Evolutionary conservation across 2,888 invertebrate genomes (phyloP).

Genomic region (Ectemnius continuus): DNA sequence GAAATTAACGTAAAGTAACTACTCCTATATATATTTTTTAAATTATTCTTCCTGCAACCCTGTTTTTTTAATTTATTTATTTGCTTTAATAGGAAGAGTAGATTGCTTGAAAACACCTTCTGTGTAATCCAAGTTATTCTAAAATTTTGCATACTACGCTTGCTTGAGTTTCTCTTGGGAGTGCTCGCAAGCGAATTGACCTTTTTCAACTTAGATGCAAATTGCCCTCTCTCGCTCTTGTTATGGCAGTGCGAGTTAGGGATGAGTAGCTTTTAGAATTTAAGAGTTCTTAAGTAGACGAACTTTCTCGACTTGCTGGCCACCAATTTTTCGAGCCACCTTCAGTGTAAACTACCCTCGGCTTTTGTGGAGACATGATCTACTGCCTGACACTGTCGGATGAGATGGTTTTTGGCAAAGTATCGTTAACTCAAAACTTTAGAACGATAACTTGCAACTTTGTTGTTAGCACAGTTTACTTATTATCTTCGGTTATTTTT

Average conservation of each 20-base stretch:
- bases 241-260: background rate
- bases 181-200: background rate
- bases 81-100: too few relatives aligned
- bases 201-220: slow-evolving; percentile 17
- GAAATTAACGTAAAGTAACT: too few relatives aligned
- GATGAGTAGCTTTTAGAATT: background rate
- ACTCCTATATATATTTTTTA: too few relatives aligned
- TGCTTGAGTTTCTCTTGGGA: slow-evolving; percentile 29
- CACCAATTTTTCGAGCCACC: background rate
- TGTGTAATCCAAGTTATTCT: slow-evolving; percentile 46
- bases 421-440: too few relatives aligned
- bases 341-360: background rate
- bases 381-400: too few relatives aligned
- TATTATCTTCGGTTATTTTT: too few relatives aligned
- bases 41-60: background rate
- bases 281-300: background rate
- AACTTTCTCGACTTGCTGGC: background rate
- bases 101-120: background rate
- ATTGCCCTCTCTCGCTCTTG: too few relatives aligned
- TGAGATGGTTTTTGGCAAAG: too few relatives aligned
- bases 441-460: too few relatives aligned
- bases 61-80: background rate
- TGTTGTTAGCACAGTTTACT: too few relatives aligned
- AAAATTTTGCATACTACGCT: slow-evolving; percentile 52
- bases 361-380: too few relatives aligned